Evolutionary conservation across 2,113 vertebrate species (phyloP).

Genomic region (Oreotrochilus melanogaster): DNA sequence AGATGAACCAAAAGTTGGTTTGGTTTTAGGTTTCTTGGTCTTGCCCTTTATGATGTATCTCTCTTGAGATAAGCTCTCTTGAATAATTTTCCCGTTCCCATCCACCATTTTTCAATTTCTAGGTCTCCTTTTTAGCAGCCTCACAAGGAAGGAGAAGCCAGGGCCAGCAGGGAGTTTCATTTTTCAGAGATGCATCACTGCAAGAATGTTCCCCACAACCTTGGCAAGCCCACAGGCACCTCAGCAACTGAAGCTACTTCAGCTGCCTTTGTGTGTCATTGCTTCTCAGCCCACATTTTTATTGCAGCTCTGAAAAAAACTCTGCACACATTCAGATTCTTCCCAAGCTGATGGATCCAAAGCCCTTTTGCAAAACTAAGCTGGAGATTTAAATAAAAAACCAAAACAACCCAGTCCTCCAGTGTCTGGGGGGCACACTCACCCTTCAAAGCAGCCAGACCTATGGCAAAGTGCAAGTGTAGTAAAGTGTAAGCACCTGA

Average conservation of each 20-base stretch:
- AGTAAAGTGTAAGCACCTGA: rapidly evolving
- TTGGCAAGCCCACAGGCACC: neutral
- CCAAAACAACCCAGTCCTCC: neutral
- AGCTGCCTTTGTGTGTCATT: neutral
- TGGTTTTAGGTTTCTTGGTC: neutral
- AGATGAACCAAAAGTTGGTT: neutral
- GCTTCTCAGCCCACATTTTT: neutral
- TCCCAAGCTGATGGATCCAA: neutral
- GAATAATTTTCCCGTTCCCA: neutral
- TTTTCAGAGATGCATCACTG: neutral
- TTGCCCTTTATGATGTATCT: neutral
- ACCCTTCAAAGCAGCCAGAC: neutral
- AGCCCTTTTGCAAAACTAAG: neutral
- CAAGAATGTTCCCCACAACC: neutral
- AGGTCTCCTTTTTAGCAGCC: rapidly evolving
- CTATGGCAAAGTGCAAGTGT: neutral
- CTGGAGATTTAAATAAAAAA: neutral
- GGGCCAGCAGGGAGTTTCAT: too few relatives aligned
- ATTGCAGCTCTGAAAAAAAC: neutral
- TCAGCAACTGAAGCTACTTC: neutral
- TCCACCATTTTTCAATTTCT: neutral
- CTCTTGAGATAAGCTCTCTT: neutral
- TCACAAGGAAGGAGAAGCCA: rapidly evolving
- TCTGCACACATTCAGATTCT: neutral
- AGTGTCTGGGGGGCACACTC: neutral